Evolutionary conservation across 1,140 invertebrate species (phyloP), one percentile per base, ranked within the genome.

Genomic region (Tetragonula clypearis): DNA sequence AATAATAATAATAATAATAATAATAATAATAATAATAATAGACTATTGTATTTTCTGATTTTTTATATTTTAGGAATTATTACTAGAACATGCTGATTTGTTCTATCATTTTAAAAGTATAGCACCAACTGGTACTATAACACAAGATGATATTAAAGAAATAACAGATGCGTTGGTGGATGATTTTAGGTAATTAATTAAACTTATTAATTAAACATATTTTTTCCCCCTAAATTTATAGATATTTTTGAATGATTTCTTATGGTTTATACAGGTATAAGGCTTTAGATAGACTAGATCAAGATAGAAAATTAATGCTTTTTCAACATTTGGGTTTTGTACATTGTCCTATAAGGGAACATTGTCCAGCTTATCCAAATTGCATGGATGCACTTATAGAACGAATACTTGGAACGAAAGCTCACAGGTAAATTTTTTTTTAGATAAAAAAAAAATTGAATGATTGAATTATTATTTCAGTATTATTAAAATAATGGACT

Each of bases 311-410:
- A 92, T 95, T 99, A 82, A 98, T 99, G 96, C 95, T 99, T 49
- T 98, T 99, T 86, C 98, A 99, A 93, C 99, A 99, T 95, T 95
- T 99, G 53, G 98, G 98, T 76, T 99, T 99, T 95, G 97, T 99
- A 72, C 98, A 99, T 94, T 98, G 98, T 95, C 98, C 99, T 21
- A 98, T 98, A 92, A 95, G 97, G 58, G 98, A 99, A 93, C 98
- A 99, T 93, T 99, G 99, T 93, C 98, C 98, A 35, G 97, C 98
- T 66, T 98, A 97, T 94, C 96, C 97, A 80, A 97, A 98, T 95
- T 99, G 98, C 94, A 97, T 99, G 94, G 99, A 99, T 94, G 96
- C 96, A 75, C 93, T 98, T n/a, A 97, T 98, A 89, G 97, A 97
- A 93, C 95, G 97, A 90, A 96, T 97, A 90, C 95, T 98, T 82